A percentile compares a stretch with the other conserved stretches of the same genome.
Conservation (phyloP, 2,113 vertebrate genomes). For the Oncorhynchus masou region DNA sequence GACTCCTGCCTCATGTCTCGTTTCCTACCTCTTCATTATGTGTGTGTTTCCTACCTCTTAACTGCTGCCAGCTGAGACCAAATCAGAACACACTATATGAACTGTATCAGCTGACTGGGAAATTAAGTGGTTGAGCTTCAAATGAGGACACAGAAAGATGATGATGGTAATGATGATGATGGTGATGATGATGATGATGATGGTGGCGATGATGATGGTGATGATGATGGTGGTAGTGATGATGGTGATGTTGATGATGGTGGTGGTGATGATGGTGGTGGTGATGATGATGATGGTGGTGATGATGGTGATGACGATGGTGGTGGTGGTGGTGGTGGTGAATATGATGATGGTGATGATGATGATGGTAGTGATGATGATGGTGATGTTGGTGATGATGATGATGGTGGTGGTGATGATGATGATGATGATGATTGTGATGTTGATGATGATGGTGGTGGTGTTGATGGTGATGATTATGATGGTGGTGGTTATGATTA, state of each 20-base stretch:
- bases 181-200: neutral
- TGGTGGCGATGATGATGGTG: neutral
- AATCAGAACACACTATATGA: constrained; percentile 25
- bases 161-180: neutral
- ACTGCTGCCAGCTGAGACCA: constrained; percentile 60
- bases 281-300: too few species aligned
- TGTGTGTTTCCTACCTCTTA: constrained; percentile 48
- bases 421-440: fast-evolving
- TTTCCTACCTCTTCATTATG: constrained; percentile 48
- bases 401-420: fast-evolving
- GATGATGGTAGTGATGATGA: fast-evolving
- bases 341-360: too few species aligned
- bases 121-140: neutral
- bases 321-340: neutral
- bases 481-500: neutral
- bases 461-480: neutral
- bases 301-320: too few species aligned
- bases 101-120: neutral
- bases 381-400: too few species aligned
- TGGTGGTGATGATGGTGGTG: too few species aligned
- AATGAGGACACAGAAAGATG: too few species aligned
- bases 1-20: constrained; percentile 45
- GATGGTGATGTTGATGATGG: too few species aligned
- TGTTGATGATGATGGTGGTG: neutral
- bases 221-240: too few species aligned